Percentiles rank a stretch among this genome's conserved stretches.
These are phyloP conservation scores for Megatriorchis doriae DNA, from an alignment of 2,113 vertebrate genomes.

Conservation along the genomic window DNA sequence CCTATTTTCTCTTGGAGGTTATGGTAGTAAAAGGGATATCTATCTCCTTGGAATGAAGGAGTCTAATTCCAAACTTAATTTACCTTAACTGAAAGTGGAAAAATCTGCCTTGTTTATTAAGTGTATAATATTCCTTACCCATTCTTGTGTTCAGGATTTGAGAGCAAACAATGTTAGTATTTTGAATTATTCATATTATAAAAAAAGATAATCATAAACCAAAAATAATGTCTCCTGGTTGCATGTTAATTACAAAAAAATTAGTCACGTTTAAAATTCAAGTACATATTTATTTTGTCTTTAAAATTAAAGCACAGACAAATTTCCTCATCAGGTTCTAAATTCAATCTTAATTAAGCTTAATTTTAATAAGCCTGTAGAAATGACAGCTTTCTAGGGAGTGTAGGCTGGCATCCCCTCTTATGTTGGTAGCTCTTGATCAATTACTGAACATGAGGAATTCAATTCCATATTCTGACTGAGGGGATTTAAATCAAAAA, in stretches of 20 bases:
- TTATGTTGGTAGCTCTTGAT: neutral
- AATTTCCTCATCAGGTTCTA: neutral
- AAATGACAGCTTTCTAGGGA: neutral
- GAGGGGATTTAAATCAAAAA: neutral
- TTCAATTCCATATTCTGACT: neutral
- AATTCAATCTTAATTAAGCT: neutral
- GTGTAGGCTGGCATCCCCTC: neutral
- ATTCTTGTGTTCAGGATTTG: neutral
- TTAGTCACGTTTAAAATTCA: neutral
- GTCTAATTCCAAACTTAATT: neutral
- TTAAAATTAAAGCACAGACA: neutral
- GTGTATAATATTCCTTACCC: neutral
- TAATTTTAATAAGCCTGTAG: neutral
- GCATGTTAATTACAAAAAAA: neutral
- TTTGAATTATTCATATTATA: neutral
- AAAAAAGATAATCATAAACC: neutral
- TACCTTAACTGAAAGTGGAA: neutral
- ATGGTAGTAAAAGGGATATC: neutral
- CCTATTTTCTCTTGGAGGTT: neutral
- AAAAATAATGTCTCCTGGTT: neutral
- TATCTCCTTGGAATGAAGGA: neutral
- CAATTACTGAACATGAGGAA: neutral
- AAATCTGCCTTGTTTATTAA: neutral
- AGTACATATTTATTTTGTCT: neutral
- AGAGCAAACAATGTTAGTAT: neutral